Conservation (phyloP, 2,888 invertebrate species). For the Entomobrya proxima region DNA sequence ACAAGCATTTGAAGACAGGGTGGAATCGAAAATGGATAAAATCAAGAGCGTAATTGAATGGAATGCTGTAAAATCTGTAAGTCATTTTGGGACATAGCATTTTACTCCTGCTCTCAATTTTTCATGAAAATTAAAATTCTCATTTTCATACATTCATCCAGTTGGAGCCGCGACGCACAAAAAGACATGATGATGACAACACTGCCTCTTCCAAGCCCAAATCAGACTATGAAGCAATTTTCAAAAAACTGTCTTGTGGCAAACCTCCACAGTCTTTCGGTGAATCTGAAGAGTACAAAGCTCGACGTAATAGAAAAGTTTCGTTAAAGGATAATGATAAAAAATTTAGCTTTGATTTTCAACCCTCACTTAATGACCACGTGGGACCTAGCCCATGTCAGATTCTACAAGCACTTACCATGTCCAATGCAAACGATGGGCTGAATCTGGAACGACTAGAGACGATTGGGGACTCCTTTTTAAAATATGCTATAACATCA, state of each 20-base stretch:
- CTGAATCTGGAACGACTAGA: slow-evolving; percentile 96
- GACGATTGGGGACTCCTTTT: slow-evolving; percentile 98
- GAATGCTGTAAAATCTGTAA: slow-evolving; percentile 55
- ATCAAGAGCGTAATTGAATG: slow-evolving; percentile 68
- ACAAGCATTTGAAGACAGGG: slow-evolving; percentile 66
- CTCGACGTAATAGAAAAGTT: not conserved
- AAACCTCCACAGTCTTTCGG: slow-evolving; percentile 67
- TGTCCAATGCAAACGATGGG: slow-evolving; percentile 99
- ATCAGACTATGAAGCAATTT: slow-evolving; percentile 70
- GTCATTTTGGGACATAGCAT: no score
- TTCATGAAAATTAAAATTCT: no score
- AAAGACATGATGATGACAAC: slow-evolving; percentile 66
- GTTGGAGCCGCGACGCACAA: slow-evolving; percentile 68
- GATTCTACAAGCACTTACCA: slow-evolving; percentile 95
- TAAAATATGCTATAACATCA: slow-evolving; percentile 98
- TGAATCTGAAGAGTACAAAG: slow-evolving; percentile 63
- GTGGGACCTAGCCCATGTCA: slow-evolving; percentile 96
- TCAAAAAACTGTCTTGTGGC: slow-evolving; percentile 71
- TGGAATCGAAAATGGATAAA: slow-evolving; percentile 66
- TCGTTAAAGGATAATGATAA: slow-evolving; percentile 36
- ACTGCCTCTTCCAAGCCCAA: slow-evolving; percentile 59
- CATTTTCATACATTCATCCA: no score
- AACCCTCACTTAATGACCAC: slow-evolving; percentile 87
- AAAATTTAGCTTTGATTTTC: slow-evolving; percentile 89
- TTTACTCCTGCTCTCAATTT: no score